Base-by-base conservation (phyloP, 2,113 vertebrate genomes). In the Uropsilus gracilis region DNA sequence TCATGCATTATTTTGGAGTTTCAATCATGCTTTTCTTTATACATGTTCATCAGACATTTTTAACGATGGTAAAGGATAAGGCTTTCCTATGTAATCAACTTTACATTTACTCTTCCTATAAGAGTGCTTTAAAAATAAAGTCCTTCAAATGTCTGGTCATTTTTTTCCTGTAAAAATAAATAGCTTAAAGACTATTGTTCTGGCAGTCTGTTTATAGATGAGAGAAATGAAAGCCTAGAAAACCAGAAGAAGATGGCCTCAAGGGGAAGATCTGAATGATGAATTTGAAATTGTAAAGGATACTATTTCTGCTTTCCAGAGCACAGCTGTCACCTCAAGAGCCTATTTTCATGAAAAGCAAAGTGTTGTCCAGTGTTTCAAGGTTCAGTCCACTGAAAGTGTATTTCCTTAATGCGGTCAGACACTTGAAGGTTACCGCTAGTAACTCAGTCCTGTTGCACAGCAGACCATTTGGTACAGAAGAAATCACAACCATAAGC, bases 181-280 rank as follows among this genome's bases (percentile, higher is more conserved):
- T 94, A 77, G 86, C 87, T 96, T 96, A 89, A 97, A 82, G 90
- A 97, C 97, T 97, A 97, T 86, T 97, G 53, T 88, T 37, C 2
- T 93, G 78, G 85, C 95, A 93, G 84, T 97, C 96, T 96, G 93
- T 97, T 97, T 97, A 97, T 97, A 97, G 86, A 96, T 96, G 95
- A 77, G 88, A 96, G 83, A 95, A 89, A 95, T 39, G 95, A 96
- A 95, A 94, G 95, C 88, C 95, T 96, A 96, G 86, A 96, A 97
- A 97, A 94, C 89, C 20, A 26, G 87, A 95, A 98, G 94, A 90
- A 98, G 94, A 94, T 81, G 86, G 78, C 96, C 97, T 96, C 88
- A 26, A 94, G 98, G 97, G 97, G 97, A 94, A 63, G 30, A 88
- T 96, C 63, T 96, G 77, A 89, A 97, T 93, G 96, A 98, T 97